Evolutionary conservation across 2,888 invertebrate genomes (phyloP), one percentile per base, ranked within the genome.

Genomic region (Parnassius smintheus): DNA sequence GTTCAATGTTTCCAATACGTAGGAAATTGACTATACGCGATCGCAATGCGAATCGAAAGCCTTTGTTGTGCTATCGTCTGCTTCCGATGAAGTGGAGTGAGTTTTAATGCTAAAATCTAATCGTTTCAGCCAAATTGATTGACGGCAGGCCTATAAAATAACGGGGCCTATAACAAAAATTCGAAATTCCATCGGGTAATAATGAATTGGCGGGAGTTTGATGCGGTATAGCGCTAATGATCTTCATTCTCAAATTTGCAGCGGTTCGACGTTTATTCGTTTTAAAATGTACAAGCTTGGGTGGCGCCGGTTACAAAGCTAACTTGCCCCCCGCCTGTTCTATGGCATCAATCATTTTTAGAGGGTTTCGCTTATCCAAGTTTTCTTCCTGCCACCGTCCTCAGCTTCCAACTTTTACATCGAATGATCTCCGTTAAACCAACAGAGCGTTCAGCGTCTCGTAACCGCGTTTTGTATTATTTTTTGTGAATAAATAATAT

Each of bases 401-500:
- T 84, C 83, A 78, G 80, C 81, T 78, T 72, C 82, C 78, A 87
- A 88, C 87, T 89, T 89, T 86, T 86, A 82, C 88, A 85, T 88
- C 83, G 89, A 89, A 83, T 88, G 91, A 91, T 91, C 91, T 90
- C 83, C 80, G 82, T 82, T 86, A 86, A 89, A 88, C 89, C 91
- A 88, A 91, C 89, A 87, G 82, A 82, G 84, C 88, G 86, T 80
- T 83, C 83, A 79, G 79, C 81, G 82, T 85, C 73, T 73, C 74
- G 73, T 66, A 81, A 83, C 86, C 84, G 84, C 85, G 84, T 88
- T 86, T 89, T 86, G 91, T 91, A 88, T 91, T 91, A 87, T 91
- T 91, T 91, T 91, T 89, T 89, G 85, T 87, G 90, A 91, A 91
- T 91, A 91, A 91, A 91, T 91, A 91, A 91, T 91, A 91, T 91